Conservation (phyloP, 2,888 invertebrate species). For the Desoria tigrina region DNA sequence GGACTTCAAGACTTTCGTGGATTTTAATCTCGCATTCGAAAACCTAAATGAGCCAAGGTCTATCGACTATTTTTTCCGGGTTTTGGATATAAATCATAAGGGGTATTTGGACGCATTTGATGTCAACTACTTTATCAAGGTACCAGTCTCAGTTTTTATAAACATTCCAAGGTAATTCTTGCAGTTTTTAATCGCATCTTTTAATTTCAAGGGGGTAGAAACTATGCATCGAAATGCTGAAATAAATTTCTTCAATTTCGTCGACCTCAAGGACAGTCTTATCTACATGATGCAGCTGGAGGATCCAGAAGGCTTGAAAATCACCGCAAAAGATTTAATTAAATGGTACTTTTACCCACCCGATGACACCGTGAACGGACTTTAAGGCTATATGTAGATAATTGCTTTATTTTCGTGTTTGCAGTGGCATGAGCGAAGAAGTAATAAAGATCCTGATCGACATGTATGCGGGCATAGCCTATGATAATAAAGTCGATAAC, state of each 20-base stretch:
- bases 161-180: no score
- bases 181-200: no score
- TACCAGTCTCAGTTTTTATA: constrained; percentile 54
- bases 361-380: no score
- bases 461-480: constrained; percentile 94
- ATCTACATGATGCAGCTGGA: constrained; percentile 96
- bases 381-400: constrained; percentile 55
- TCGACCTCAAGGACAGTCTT: constrained; percentile 94
- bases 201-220: no score
- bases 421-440: constrained; percentile 89
- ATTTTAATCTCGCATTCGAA: constrained; percentile 89
- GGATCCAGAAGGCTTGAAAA: constrained; percentile 76
- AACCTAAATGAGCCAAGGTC: constrained; percentile 89
- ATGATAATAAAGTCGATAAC: constrained; percentile 94
- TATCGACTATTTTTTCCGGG: constrained; percentile 77
- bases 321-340: constrained; percentile 83
- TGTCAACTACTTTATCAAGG: constrained; percentile 88
- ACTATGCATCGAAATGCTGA: no score
- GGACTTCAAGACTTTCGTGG: constrained; percentile 96
- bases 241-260: no score
- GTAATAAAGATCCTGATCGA: constrained; percentile 92
- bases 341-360: constrained; percentile 67
- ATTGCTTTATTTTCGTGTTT: no score
- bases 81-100: constrained; percentile 79
- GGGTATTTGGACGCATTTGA: constrained; percentile 88